Evolutionary conservation across 2,888 invertebrate genomes (phyloP).

Genomic region (Eupithecia pulchellata): DNA sequence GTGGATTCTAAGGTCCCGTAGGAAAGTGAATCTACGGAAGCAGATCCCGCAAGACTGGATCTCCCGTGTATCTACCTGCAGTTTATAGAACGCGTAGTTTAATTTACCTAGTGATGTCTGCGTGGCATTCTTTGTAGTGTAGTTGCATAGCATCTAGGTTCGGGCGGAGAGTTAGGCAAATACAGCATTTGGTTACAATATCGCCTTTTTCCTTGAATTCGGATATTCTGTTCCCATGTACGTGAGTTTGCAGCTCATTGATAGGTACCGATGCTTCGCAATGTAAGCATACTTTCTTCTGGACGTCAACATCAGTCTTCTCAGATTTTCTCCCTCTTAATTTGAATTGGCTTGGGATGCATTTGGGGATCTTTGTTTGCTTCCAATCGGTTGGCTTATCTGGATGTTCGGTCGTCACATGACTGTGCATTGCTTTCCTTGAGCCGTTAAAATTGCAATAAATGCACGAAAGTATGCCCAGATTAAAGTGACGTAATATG

Average conservation of each 20-base stretch:
- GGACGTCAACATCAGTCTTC: constrained; percentile 29
- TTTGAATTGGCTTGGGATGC: constrained; percentile 17
- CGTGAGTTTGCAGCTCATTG: constrained; percentile 51
- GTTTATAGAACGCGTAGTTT: constrained; percentile 63
- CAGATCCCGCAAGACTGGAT: constrained; percentile 57
- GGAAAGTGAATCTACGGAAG: constrained; percentile 51
- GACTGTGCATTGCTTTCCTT: constrained; percentile 65
- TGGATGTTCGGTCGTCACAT: constrained; percentile 55
- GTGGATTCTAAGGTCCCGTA: constrained; percentile 60
- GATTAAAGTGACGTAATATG: constrained; percentile 73
- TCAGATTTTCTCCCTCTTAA: constrained; percentile 18
- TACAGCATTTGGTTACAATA: constrained; percentile 75
- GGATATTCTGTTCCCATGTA: constrained; percentile 53
- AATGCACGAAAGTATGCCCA: constrained; percentile 73
- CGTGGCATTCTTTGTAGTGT: constrained; percentile 67
- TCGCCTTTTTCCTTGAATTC: constrained; percentile 65
- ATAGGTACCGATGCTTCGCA: constrained; percentile 62
- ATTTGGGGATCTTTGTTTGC: constrained; percentile 47
- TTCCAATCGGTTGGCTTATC: constrained; percentile 44
- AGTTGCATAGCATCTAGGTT: constrained; percentile 58
- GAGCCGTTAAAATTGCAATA: constrained; percentile 67
- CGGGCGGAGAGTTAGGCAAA: constrained; percentile 67
- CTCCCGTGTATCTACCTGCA: constrained; percentile 51
- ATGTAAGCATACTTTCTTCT: constrained; percentile 60
- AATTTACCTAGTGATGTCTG: constrained; percentile 43